Evolutionary conservation across 2,113 vertebrate genomes (phyloP).

Genomic region (Globicephala melas): DNA sequence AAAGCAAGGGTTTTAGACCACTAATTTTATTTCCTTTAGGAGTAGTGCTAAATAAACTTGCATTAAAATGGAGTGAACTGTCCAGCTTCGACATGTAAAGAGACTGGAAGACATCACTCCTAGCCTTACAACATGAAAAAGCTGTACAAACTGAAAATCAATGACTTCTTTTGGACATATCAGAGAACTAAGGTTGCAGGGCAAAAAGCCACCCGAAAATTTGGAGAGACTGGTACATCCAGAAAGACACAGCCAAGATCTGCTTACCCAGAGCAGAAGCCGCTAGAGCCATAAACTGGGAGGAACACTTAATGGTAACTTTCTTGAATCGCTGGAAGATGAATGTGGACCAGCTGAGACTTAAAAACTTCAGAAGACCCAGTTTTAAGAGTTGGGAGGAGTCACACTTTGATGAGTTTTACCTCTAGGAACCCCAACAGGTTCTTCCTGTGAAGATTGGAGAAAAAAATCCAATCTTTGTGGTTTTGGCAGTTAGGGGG

Average conservation of each 20-base stretch:
- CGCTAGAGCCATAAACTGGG: not conserved
- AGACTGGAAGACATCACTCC: not conserved
- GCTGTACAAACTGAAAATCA: not conserved
- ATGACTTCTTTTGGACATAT: not conserved
- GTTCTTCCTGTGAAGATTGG: not conserved
- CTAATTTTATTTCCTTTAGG: slow-evolving; percentile 55
- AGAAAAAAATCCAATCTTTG: not conserved
- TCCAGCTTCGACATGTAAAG: not conserved
- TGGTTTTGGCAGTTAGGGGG: not conserved
- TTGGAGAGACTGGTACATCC: not conserved
- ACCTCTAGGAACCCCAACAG: not conserved
- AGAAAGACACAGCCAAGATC: not conserved
- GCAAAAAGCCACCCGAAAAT: not conserved
- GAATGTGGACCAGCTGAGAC: not conserved
- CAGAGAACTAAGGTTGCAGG: not conserved
- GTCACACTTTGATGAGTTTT: not conserved
- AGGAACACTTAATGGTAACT: not conserved
- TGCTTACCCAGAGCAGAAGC: not conserved
- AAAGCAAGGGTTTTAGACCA: slow-evolving; percentile 53
- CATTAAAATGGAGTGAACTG: slow-evolving; percentile 4
- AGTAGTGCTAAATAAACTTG: slow-evolving; percentile 29
- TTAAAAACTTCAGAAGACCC: not conserved
- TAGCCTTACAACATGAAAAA: not conserved
- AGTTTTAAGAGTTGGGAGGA: not conserved
- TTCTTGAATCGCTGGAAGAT: not conserved